Conservation (phyloP, 2,113 vertebrate species). For the Platichthys flesus region DNA sequence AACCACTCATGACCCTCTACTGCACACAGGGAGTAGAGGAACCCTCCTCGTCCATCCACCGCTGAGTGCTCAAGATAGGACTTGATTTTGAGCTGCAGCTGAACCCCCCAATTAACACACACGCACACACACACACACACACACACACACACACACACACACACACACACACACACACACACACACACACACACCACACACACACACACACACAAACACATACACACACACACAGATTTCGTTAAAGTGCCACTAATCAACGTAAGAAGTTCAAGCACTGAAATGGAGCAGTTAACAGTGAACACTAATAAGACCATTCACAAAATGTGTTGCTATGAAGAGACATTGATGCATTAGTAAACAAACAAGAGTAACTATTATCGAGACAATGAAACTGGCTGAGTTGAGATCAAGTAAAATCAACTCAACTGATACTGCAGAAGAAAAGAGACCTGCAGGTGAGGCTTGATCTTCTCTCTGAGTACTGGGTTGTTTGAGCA, state of each 20-base stretch:
- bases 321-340: neutral
- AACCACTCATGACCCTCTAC: neutral
- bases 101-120: slow-evolving; percentile 35
- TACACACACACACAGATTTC: slow-evolving; percentile 17
- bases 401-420: neutral
- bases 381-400: neutral
- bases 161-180: slow-evolving; percentile 8
- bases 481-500: slow-evolving; percentile 7
- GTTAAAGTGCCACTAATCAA: slow-evolving; percentile 52
- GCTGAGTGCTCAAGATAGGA: slow-evolving; percentile 48
- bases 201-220: slow-evolving; percentile 24
- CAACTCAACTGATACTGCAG: slow-evolving; percentile 24
- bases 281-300: slow-evolving; percentile 13
- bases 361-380: slow-evolving; percentile 8
- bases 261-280: slow-evolving; percentile 19
- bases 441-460: slow-evolving; percentile 3
- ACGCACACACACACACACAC: slow-evolving; percentile 13
- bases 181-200: slow-evolving; percentile 17
- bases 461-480: slow-evolving; percentile 27
- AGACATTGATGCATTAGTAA: slow-evolving; percentile 32
- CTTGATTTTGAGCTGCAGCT: slow-evolving; percentile 66
- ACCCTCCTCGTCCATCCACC: slow-evolving; percentile 8
- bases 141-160: slow-evolving; percentile 19
- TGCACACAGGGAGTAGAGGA: slow-evolving; percentile 46
- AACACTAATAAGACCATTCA: neutral